Percentiles rank a stretch among this genome's conserved stretches.
phyloP scores from a whole-genome alignment of 2,113 vertebrate genomes.

The Archilochus colubris region DNA sequence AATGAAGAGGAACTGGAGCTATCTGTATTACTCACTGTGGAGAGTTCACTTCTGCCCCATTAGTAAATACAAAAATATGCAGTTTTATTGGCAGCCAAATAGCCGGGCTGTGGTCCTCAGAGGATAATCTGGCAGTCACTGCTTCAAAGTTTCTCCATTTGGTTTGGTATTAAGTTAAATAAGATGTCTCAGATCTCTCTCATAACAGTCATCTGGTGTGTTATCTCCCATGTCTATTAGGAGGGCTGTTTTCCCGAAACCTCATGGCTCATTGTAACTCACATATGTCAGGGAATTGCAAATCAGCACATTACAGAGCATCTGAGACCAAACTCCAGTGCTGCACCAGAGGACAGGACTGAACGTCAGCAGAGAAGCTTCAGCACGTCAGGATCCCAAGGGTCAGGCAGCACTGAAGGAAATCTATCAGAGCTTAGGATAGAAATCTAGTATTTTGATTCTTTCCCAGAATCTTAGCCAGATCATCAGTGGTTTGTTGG shows the following conservation, averaged over 20 bases:
- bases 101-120: conserved; percentile 32
- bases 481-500: not conserved
- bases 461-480: not conserved
- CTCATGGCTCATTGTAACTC: not conserved
- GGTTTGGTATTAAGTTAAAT: conserved; percentile 38
- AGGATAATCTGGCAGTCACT: conserved; percentile 48
- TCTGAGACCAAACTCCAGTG: not conserved
- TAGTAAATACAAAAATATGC: conserved; percentile 56
- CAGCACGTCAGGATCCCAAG: not conserved
- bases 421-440: not conserved
- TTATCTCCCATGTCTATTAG: conserved; percentile 32
- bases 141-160: conserved; percentile 29
- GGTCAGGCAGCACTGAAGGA: not conserved
- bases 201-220: conserved; percentile 37
- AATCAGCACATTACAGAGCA: conserved; percentile 38
- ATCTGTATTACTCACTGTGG: conserved; percentile 21
- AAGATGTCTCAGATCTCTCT: conserved; percentile 41
- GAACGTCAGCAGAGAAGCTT: not conserved
- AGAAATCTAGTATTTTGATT: not conserved
- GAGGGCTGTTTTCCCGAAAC: conserved; percentile 28
- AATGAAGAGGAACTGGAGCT: conserved; percentile 30
- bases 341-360: not conserved
- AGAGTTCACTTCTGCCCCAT: conserved; percentile 29
- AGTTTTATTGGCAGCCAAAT: conserved; percentile 52
- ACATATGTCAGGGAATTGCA: conserved; percentile 48